Conservation (phyloP, 1,140 invertebrate genomes). For the Tetranychus urticae region DNA sequence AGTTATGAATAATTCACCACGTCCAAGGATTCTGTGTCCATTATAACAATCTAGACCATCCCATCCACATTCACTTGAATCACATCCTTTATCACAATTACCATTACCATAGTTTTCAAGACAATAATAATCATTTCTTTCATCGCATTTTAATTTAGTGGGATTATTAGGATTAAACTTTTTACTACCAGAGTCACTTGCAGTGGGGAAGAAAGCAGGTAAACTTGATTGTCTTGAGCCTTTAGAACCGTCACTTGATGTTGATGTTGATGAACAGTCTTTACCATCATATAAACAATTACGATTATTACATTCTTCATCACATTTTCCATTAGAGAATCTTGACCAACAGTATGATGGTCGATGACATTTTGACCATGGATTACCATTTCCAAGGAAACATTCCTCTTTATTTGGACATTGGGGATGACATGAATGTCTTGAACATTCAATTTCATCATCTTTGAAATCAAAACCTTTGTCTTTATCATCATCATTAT, state of each 20-base stretch:
- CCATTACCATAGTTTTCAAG: conserved; percentile 74
- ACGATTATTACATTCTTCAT: conserved; percentile 41
- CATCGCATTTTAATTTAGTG: not conserved
- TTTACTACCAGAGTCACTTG: too few species aligned
- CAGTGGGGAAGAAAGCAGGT: too few species aligned
- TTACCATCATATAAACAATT: conserved; percentile 47
- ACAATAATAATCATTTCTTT: conserved; percentile 42
- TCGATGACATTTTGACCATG: conserved; percentile 75
- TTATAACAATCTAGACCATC: conserved; percentile 75
- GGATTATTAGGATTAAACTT: not conserved
- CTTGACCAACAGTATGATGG: conserved; percentile 65
- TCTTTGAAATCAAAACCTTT: not conserved
- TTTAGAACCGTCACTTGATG: too few species aligned
- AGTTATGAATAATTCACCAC: conserved; percentile 8
- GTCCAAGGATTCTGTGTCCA: not conserved
- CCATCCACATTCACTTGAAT: conserved; percentile 86
- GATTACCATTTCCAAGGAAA: conserved; percentile 59
- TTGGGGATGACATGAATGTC: not conserved
- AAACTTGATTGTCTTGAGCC: not conserved
- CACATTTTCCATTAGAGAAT: conserved; percentile 61
- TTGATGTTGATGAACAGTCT: conserved; percentile 35
- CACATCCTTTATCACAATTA: conserved; percentile 68
- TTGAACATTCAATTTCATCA: not conserved
- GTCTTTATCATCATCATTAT: not conserved
- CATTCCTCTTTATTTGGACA: not conserved